Evolutionary conservation across 2,888 invertebrate genomes (phyloP).

Genomic region (Desoria tigrina): DNA sequence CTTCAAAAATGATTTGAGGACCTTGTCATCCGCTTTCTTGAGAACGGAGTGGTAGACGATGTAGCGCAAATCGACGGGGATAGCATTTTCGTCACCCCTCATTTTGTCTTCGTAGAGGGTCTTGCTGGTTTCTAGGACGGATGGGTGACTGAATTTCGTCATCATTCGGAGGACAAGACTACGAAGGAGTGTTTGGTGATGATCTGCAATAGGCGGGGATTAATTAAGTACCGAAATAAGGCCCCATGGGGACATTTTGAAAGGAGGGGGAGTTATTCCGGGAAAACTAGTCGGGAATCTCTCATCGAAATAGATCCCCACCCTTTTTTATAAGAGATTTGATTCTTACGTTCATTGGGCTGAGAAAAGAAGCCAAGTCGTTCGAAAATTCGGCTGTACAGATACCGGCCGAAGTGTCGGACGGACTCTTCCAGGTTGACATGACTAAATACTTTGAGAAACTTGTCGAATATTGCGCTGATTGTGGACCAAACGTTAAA

Average conservation of each 20-base stretch:
- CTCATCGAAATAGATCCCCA: too few relatives aligned
- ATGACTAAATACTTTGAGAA: conserved; percentile 66
- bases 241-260: too few relatives aligned
- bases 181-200: conserved; percentile 24
- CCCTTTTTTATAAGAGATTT: too few relatives aligned
- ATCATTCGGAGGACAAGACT: conserved; percentile 35
- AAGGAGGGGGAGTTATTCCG: too few relatives aligned
- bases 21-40: conserved; percentile 37
- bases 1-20: conserved; percentile 23
- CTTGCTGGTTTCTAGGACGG: conserved; percentile 29
- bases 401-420: conserved; percentile 36
- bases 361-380: conserved; percentile 37
- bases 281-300: too few relatives aligned
- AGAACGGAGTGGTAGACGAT: conserved; percentile 40
- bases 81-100: conserved; percentile 16
- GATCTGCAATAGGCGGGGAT: conserved; percentile 9
- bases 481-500: conserved; percentile 92
- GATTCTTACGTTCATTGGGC: conserved; percentile 39
- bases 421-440: conserved; percentile 58
- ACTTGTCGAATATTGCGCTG: conserved; percentile 73
- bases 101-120: conserved; percentile 30
- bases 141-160: conserved; percentile 29
- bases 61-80: conserved; percentile 39
- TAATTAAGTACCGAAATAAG: not conserved
- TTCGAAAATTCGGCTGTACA: conserved; percentile 35